Percentiles rank a stretch among this genome's conserved stretches.
phyloP scores from a whole-genome alignment of 1,140 invertebrate genomes.

The Drosophila pachea region DNA sequence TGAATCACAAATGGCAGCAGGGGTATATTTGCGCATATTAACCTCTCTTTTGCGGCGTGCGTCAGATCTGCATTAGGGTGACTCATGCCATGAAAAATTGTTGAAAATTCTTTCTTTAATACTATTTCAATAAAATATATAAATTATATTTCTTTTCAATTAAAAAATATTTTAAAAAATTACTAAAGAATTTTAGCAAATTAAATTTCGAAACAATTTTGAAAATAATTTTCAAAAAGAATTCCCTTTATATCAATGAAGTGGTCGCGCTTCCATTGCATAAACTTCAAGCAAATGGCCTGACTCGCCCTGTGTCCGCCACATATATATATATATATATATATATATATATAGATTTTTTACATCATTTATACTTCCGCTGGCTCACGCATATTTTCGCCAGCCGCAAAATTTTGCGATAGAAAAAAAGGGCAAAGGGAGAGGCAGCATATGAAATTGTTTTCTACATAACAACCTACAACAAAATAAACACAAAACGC shows the following conservation, averaged over 20 bases:
- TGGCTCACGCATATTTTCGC: conserved; percentile 59
- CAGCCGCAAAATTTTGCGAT: conserved; percentile 65
- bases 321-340: too few relatives aligned
- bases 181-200: too few relatives aligned
- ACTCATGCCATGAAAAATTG: background rate
- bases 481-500: conserved; percentile 42
- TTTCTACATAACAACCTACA: conserved; percentile 66
- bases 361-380: conserved; percentile 18
- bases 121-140: too few relatives aligned
- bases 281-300: background rate
- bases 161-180: too few relatives aligned
- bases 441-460: conserved; percentile 64
- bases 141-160: background rate
- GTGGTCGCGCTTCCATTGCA: too few relatives aligned
- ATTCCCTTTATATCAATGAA: too few relatives aligned
- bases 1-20: conserved; percentile 28
- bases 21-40: conserved; percentile 42
- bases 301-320: conserved; percentile 15
- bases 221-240: too few relatives aligned
- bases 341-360: conserved; percentile 14
- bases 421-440: conserved; percentile 41
- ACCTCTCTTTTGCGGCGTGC: conserved; percentile 20
- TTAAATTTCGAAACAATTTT: too few relatives aligned
- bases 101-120: too few relatives aligned
- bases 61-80: conserved; percentile 23